Evolutionary conservation across 1,140 invertebrate species (phyloP).

Genomic region (Drosophila rhopaloa): DNA sequence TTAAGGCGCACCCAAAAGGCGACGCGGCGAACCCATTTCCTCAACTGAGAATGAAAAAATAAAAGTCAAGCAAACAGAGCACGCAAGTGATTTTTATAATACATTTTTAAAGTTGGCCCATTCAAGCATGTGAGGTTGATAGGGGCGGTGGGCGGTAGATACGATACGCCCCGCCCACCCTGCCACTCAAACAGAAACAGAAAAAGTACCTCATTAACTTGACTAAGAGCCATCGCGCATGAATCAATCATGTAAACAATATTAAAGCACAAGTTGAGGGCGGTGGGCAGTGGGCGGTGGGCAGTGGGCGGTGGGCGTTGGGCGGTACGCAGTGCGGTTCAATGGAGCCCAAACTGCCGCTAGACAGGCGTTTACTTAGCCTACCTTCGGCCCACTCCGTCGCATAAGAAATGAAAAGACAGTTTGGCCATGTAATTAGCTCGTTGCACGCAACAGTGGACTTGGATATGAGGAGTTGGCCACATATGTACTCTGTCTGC

Average conservation of each 20-base stretch:
- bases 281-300: background rate
- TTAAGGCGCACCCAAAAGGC: constrained; percentile 25
- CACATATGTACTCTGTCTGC: background rate
- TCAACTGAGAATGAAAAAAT: background rate
- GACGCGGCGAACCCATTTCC: constrained; percentile 33
- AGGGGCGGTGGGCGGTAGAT: background rate
- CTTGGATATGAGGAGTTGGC: constrained; percentile 9
- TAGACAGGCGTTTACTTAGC: constrained; percentile 37
- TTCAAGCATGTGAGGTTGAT: constrained; percentile 18
- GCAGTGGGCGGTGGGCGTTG: constrained; percentile 3
- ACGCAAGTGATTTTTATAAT: constrained; percentile 55
- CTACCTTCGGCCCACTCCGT: constrained; percentile 23
- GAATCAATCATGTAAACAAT: constrained; percentile 76
- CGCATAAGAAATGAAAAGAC: constrained; percentile 64
- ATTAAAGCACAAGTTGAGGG: constrained; percentile 34
- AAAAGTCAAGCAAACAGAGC: constrained; percentile 19
- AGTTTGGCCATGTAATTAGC: constrained; percentile 72
- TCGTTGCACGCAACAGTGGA: constrained; percentile 40
- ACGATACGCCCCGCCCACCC: constrained; percentile 10
- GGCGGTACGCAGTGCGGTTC: constrained; percentile 27
- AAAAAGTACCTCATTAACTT: constrained; percentile 55
- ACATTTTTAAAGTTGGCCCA: constrained; percentile 51
- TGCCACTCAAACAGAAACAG: background rate
- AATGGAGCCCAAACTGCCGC: constrained; percentile 49
- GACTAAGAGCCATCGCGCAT: constrained; percentile 52